Evolutionary conservation across 2,113 vertebrate species (phyloP), one percentile per base, ranked within the genome.

Genomic region (Oryzias javanicus): DNA sequence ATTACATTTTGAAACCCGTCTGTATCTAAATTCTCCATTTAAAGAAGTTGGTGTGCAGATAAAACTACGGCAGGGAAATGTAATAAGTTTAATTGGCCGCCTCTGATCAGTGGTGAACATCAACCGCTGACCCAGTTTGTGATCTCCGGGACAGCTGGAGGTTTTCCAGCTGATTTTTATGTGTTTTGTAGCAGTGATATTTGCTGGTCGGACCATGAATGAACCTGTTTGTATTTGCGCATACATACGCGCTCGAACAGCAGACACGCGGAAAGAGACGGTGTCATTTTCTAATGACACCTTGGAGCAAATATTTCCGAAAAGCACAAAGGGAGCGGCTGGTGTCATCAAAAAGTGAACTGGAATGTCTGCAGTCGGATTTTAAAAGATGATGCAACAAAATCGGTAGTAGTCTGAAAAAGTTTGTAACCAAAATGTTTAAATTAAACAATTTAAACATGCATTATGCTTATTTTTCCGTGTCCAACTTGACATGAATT

Each of bases 1-100:
- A 75, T 72, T 60, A 67, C 73, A 74, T 79, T 82, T 81, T 72
- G 73, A 71, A 68, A 66, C 63, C 60, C 55, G 6, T 78, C 53
- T 49, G 6, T 78, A 75, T 76, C 45, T 50, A 71, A 50, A 61
- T 70, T 53, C 24, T 55, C 49, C 45, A 66, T 83, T 80, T 80
- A 76, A 66, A 81, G 59, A 72, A 56, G 73, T 73, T 47, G 24
- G 24, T 13, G 42, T 4, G 0, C 54, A 62, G 80, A 88, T 88
- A 85, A 74, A 66, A 45, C 62, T 41, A 49, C 5, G 22, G 60
- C 51, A 35, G 55, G 60, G 60, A 76, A 45, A 62, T 69, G 74
- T 74, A 58, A 70, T 70, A 50, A 55, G 65, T 74, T 69, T 58
- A 78, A 81, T 80, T 81, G 71, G 67, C 56, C 60, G 29, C 46